phyloP scores from a whole-genome alignment of 2,888 invertebrate species.

The Folsomia candida region DNA sequence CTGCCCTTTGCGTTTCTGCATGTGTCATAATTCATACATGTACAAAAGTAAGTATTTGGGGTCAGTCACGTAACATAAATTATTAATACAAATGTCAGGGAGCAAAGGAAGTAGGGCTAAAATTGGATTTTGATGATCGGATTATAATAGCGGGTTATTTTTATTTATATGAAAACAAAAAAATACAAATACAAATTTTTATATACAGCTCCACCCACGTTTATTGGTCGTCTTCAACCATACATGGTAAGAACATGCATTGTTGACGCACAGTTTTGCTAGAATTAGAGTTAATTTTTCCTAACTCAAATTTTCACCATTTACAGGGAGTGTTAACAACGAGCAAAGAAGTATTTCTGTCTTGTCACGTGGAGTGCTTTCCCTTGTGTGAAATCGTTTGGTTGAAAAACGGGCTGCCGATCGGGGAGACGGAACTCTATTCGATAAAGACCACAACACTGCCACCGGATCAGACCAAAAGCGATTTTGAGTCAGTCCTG shows the following conservation, averaged over 20 bases:
- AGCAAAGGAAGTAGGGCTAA: not conserved
- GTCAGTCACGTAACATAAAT: not conserved
- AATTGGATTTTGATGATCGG: not conserved
- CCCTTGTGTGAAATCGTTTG: constrained; percentile 81
- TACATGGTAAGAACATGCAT: constrained; percentile 76
- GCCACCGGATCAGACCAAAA: constrained; percentile 72
- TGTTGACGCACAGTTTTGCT: no score
- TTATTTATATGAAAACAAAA: no score
- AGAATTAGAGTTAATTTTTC: no score
- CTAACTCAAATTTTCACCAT: no score
- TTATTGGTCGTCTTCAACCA: constrained; percentile 77
- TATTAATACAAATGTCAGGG: not conserved
- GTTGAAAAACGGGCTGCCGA: constrained; percentile 73
- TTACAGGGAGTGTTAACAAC: constrained; percentile 58
- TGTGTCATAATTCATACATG: no score
- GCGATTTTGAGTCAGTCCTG: constrained; percentile 83
- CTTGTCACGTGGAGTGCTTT: constrained; percentile 80
- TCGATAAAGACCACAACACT: constrained; percentile 67
- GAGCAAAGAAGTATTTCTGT: constrained; percentile 66
- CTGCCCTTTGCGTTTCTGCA: no score
- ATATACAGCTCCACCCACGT: constrained; percentile 80
- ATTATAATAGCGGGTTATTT: not conserved
- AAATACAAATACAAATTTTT: no score
- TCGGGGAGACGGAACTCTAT: constrained; percentile 61
- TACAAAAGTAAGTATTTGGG: not conserved